phyloP scores from a whole-genome alignment of 1,140 invertebrate genomes.

The Bradynema listronoti region DNA sequence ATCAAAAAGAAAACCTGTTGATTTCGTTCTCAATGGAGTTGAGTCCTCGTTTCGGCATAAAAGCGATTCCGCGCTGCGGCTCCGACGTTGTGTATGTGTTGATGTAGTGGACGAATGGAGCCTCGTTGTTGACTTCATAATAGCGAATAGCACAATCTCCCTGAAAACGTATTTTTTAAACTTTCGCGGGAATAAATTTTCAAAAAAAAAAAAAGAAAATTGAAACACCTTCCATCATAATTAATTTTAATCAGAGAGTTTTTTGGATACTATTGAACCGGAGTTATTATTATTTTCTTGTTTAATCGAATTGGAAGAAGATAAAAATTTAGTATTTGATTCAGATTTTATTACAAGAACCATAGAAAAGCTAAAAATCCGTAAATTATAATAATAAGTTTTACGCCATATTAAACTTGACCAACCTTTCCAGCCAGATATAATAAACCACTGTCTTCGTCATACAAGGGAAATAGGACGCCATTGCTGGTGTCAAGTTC shows the following conservation, averaged over 20 bases:
- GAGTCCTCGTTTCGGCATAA: constrained; percentile 87
- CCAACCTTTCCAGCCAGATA: constrained; percentile 89
- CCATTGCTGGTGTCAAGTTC: constrained; percentile 84
- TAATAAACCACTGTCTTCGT: constrained; percentile 82
- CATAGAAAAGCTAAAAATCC: too few species aligned
- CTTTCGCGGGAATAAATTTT: too few species aligned
- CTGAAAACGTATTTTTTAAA: too few species aligned
- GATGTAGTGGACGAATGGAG: constrained; percentile 78
- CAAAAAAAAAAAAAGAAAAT: too few species aligned
- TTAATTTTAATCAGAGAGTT: too few species aligned
- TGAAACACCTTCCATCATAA: too few species aligned
- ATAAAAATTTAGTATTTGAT: too few species aligned
- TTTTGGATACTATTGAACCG: too few species aligned
- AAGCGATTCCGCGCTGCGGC: constrained; percentile 82
- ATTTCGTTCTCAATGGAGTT: constrained; percentile 64
- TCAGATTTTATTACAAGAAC: too few species aligned
- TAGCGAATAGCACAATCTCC: constrained; percentile 89
- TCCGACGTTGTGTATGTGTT: constrained; percentile 86
- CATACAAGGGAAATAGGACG: constrained; percentile 83
- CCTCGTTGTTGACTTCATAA: constrained; percentile 79
- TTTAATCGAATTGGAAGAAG: too few species aligned
- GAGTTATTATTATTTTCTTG: too few species aligned
- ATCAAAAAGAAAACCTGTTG: constrained; percentile 37
- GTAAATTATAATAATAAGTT: constrained; percentile 24
- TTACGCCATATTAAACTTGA: constrained; percentile 60